Evolutionary conservation across 2,888 invertebrate genomes (phyloP).

Genomic region (Nemapogon koenigi): DNA sequence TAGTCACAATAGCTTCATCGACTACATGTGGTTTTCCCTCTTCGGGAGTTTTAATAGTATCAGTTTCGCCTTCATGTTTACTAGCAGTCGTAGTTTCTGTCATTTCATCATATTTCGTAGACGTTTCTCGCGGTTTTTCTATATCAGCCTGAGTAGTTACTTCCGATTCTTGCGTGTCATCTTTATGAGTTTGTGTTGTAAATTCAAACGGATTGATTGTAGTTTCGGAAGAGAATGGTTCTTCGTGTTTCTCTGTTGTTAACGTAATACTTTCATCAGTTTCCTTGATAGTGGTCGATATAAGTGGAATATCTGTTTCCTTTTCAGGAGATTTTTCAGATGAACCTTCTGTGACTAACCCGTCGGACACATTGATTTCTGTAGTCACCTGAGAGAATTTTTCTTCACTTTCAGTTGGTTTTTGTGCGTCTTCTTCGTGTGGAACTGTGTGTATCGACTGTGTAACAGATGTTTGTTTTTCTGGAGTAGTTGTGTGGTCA

Average conservation of each 20-base stretch:
- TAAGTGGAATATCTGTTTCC: background rate
- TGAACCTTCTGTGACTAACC: constrained; percentile 5
- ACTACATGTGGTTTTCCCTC: constrained; percentile 1
- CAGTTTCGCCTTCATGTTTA: too few species aligned
- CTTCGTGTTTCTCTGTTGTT: too few species aligned
- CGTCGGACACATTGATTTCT: constrained; percentile 2
- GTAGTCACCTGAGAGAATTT: background rate
- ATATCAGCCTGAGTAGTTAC: constrained; percentile 18
- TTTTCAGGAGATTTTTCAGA: constrained; percentile 1
- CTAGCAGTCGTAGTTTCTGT: constrained; percentile 1
- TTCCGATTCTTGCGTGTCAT: constrained; percentile 16
- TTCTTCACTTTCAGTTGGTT: background rate
- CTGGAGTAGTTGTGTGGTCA: background rate
- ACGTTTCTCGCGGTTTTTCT: constrained; percentile 1
- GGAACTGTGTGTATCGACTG: background rate
- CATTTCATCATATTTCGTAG: background rate
- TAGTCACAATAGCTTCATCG: constrained; percentile 11
- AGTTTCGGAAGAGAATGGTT: too few species aligned
- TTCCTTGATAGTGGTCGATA: background rate
- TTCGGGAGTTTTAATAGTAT: background rate
- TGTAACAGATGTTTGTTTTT: background rate
- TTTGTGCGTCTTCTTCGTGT: background rate
- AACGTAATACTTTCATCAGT: background rate
- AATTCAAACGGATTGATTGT: constrained; percentile 13
- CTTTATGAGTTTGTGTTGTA: constrained; percentile 14